Conservation (phyloP, 2,797 vertebrate species). For the Gymnodraco acuticeps region DNA sequence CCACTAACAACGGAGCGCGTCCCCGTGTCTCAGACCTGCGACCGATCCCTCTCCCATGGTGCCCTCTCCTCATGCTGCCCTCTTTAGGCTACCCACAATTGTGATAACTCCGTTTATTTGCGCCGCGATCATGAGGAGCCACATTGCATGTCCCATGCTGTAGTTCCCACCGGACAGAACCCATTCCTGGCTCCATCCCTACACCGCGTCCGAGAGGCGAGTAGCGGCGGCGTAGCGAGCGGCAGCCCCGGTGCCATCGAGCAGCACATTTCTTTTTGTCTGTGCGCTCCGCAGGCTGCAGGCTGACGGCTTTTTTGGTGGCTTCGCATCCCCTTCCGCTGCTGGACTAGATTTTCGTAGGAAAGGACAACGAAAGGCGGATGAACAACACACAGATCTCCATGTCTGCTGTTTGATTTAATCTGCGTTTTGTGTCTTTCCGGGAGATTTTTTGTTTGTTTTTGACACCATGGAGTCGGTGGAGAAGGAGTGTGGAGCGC, state of each 20-base stretch:
- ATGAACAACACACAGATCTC: constrained; percentile 40
- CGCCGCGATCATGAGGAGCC: constrained; percentile 60
- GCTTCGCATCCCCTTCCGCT: constrained; percentile 57
- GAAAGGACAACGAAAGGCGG: constrained; percentile 56
- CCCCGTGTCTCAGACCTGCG: constrained; percentile 63
- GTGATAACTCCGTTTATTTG: constrained; percentile 40
- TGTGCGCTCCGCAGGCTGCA: constrained; percentile 55
- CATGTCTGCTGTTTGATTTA: constrained; percentile 41
- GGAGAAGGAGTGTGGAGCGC: constrained; percentile 96
- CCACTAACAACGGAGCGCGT: constrained; percentile 70
- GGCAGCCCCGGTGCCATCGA: constrained; percentile 56
- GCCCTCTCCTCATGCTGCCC: constrained; percentile 25
- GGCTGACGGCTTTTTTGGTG: constrained; percentile 33
- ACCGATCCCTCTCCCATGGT: constrained; percentile 45
- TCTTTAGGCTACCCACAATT: background rate
- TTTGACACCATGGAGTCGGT: constrained; percentile 91
- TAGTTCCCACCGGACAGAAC: constrained; percentile 36
- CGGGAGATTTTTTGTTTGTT: constrained; percentile 41
- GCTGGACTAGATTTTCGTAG: constrained; percentile 5
- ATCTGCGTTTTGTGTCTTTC: constrained; percentile 22
- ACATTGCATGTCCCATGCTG: constrained; percentile 50
- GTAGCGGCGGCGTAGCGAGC: constrained; percentile 39
- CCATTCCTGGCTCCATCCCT: constrained; percentile 50
- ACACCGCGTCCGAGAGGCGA: constrained; percentile 26
- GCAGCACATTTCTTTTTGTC: constrained; percentile 75